phyloP scores from a whole-genome alignment of 2,888 invertebrate genomes.

The Chloromyia formosa region DNA sequence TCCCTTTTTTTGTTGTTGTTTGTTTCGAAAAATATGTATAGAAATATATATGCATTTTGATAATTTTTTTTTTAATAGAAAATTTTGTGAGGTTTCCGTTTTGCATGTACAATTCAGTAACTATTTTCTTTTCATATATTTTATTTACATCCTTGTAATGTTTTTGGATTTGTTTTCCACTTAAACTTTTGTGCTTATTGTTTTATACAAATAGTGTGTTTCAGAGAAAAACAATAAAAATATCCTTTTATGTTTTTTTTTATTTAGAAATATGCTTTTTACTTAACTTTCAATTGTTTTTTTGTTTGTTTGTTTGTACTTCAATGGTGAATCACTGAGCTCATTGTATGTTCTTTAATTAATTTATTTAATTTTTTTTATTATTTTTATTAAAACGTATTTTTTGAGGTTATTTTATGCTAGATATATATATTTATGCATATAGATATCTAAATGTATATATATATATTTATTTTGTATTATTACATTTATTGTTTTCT shows the following conservation, averaged over 20 bases:
- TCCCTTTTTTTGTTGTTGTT: background rate
- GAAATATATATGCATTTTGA: conserved; percentile 16
- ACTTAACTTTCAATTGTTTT: conserved; percentile 14
- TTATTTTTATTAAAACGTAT: conserved; percentile 26
- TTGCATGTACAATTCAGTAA: background rate
- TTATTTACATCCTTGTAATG: conserved; percentile 6
- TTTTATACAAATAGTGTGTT: no score
- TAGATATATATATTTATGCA: conserved; percentile 8
- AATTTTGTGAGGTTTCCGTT: background rate
- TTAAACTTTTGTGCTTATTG: no score
- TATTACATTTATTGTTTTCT: background rate
- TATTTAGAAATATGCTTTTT: conserved; percentile 44
- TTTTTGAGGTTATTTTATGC: no score
- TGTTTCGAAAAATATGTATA: conserved; percentile 20
- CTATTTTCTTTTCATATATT: background rate
- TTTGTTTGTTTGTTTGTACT: conserved; percentile 60
- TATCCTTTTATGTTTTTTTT: background rate
- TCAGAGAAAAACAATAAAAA: no score
- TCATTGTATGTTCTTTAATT: conserved; percentile 44
- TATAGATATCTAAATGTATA: conserved; percentile 39
- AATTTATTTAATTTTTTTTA: conserved; percentile 46
- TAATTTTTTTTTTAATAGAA: background rate
- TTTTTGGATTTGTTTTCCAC: background rate
- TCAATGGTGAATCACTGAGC: conserved; percentile 66
- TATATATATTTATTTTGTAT: conserved; percentile 46